These are phyloP conservation scores for Vanessa cardui DNA, from an alignment of 2,888 invertebrate species.

Conservation along the genomic window DNA sequence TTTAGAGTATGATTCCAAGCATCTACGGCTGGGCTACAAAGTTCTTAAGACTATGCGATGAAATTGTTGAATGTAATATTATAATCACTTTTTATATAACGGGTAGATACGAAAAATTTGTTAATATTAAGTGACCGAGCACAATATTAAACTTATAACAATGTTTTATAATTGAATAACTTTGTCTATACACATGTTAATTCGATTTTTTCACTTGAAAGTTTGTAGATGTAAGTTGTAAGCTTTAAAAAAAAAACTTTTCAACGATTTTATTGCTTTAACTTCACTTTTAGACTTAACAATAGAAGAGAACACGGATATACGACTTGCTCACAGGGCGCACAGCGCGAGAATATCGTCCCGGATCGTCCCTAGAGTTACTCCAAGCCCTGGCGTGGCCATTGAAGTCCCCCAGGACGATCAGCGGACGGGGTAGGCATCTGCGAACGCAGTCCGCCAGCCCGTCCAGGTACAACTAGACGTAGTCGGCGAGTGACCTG, in stretches of 20 bases:
- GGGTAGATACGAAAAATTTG: background rate
- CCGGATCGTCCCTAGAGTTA: no score
- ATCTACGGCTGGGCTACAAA: slow-evolving; percentile 2
- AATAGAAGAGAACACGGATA: slow-evolving; percentile 3
- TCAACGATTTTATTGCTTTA: slow-evolving; percentile 1
- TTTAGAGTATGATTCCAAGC: slow-evolving; percentile 1
- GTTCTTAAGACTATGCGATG: slow-evolving; percentile 1
- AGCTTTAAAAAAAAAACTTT: background rate
- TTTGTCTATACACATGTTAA: slow-evolving; percentile 3
- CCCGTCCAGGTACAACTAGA: no score
- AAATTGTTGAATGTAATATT: background rate
- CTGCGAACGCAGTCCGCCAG: no score
- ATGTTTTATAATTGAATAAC: slow-evolving; percentile 2
- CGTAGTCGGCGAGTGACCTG: no score
- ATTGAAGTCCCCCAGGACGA: no score
- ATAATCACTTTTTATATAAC: slow-evolving; percentile 2
- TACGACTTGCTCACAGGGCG: slow-evolving; percentile 2
- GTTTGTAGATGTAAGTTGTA: slow-evolving; percentile 2
- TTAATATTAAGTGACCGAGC: slow-evolving; percentile 2
- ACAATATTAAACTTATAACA: slow-evolving; percentile 2
- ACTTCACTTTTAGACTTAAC: background rate
- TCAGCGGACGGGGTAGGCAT: no score
- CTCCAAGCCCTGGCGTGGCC: no score
- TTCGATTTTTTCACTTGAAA: slow-evolving; percentile 1
- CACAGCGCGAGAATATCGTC: background rate